These are phyloP conservation scores for Melitaea athalia DNA, from an alignment of 2,888 invertebrate genomes.

Conservation along the genomic window DNA sequence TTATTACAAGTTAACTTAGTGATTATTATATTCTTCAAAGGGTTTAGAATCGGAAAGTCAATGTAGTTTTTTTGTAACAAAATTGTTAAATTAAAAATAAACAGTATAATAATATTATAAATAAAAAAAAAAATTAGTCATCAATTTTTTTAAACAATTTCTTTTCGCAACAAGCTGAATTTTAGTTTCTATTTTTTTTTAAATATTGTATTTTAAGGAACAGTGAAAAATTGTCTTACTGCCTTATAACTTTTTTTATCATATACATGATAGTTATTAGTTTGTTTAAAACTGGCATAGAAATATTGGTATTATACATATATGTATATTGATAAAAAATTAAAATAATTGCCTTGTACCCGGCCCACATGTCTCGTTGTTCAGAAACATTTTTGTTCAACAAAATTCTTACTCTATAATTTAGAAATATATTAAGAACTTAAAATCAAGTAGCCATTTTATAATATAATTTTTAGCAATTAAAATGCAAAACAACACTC, in stretches of 20 bases:
- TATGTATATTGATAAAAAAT: neutral
- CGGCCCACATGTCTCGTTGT: conserved; percentile 1
- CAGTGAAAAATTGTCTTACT: neutral
- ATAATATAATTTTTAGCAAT: conserved; percentile 8
- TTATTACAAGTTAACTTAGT: neutral
- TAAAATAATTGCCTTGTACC: conserved; percentile 19
- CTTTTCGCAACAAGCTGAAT: no score
- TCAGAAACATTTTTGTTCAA: neutral
- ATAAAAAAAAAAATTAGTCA: neutral
- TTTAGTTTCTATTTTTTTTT: neutral
- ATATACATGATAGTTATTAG: no score
- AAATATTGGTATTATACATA: no score
- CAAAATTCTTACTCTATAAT: neutral
- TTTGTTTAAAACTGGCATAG: no score
- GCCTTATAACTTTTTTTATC: neutral
- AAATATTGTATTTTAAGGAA: neutral
- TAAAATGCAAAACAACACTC: conserved; percentile 13
- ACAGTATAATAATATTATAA: neutral
- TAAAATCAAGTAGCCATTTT: conserved; percentile 6
- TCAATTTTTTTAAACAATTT: no score
- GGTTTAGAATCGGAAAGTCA: neutral
- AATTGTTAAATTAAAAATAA: neutral
- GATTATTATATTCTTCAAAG: neutral
- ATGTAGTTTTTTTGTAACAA: neutral
- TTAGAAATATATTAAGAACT: conserved; percentile 11